Evolutionary conservation across 2,888 invertebrate genomes (phyloP), one percentile per base, ranked within the genome.

Genomic region (Chymomyza amoena): DNA sequence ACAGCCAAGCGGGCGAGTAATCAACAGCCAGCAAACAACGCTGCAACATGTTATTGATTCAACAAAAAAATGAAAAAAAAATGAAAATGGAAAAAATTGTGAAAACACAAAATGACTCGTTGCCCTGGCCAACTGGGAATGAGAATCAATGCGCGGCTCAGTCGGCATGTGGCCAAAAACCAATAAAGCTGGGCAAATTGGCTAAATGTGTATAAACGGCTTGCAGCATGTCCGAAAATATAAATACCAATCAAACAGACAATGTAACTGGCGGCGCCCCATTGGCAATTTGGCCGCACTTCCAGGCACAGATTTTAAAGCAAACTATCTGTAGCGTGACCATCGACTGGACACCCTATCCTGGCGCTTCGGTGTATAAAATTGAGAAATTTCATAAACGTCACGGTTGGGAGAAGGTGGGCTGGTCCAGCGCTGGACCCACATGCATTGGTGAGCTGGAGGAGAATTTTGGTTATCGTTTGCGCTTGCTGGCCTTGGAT

Each of bases 401-500:
- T 5, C 73, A 74, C 56, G 89, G 88, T 64, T 91, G 91, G 92
- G 81, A 83, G 50, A 84, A 85, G 79, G 88, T 89, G 61, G 88
- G 82, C 39, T 91, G 92, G 91, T 89, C 76, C 13, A 87, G 81
- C 66, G 66, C 76, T 13, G 79, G 81, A 60, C 81, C 81, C 5
- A 77, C 83, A 18, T 87, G 74, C 50, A 77, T 91, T 28, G 67
- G 68, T 16, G 78, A 89, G 63, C 77, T 91, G 73, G 91, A 90
- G 39, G 91, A 91, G 73, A 92, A 90, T 73, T 91, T 91, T 72
- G 89, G 89, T 18, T 89, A 90, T 73, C 79, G 87, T 32, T 73
- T 91, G 70, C 87, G 90, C 28, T 85, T 91, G 54, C 84, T 82
- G 62, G 91, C 91, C 0, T 65, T 91, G 69, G 81, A 79, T 36